Conservation (phyloP, 2,113 vertebrate species). For the Tragulus kanchil region DNA sequence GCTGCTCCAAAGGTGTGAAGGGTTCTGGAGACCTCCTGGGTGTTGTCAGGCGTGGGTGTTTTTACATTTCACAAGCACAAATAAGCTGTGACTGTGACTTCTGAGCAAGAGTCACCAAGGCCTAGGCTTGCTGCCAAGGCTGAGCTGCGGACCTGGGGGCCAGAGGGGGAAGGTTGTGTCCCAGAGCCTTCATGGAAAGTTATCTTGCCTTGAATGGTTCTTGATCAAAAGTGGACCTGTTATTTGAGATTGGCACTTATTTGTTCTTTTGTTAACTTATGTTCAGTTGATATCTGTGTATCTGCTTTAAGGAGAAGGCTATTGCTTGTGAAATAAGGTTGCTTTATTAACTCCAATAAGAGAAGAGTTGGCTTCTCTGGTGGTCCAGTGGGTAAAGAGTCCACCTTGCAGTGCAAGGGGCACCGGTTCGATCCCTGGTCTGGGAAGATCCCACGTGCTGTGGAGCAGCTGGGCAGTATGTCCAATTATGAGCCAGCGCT, state of each 20-base stretch:
- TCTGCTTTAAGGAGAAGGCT: neutral
- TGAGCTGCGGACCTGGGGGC: neutral
- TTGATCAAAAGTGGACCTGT: neutral
- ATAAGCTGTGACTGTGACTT: fast-evolving
- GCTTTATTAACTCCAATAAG: neutral
- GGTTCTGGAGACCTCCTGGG: neutral
- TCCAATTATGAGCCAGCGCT: no score
- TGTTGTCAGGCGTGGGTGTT: neutral
- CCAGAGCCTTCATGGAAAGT: neutral
- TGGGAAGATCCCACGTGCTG: no score
- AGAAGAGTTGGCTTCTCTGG: neutral
- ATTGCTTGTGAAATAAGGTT: neutral
- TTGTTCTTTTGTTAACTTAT: neutral
- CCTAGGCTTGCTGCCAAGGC: neutral
- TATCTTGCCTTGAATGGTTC: neutral
- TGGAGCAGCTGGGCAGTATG: no score
- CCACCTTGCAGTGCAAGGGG: no score
- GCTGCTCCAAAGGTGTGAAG: neutral
- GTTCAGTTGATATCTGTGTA: neutral
- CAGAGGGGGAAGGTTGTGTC: neutral
- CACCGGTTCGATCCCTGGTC: no score
- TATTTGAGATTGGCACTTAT: neutral
- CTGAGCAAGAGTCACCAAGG: neutral
- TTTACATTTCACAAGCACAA: neutral
- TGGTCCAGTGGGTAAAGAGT: no score